Conservation (phyloP, 2,113 vertebrate genomes). For the Ailurus styani region DNA sequence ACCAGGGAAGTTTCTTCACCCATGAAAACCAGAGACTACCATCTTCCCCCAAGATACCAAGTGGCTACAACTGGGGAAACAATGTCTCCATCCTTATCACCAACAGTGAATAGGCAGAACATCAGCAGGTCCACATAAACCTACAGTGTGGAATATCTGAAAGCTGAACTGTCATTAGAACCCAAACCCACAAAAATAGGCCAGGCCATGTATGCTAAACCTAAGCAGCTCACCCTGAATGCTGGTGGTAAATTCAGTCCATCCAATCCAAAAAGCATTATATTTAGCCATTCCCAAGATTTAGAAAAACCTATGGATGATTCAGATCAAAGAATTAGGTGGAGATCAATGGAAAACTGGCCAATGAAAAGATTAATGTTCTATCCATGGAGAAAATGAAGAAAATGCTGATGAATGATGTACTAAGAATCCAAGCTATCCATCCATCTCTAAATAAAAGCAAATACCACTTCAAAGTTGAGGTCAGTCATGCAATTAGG, state of each 20-base stretch:
- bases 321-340: background rate
- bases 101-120: accelerated
- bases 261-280: background rate
- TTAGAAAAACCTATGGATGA: background rate
- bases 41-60: background rate
- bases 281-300: background rate
- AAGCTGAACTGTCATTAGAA: background rate
- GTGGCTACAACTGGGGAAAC: accelerated
- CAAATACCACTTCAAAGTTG: background rate
- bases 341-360: background rate
- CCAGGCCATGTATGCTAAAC: background rate
- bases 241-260: background rate
- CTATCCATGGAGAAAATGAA: background rate
- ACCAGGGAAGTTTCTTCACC: background rate
- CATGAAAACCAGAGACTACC: accelerated
- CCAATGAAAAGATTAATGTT: background rate
- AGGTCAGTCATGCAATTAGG: background rate
- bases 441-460: background rate
- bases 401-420: background rate
- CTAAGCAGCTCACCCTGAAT: background rate
- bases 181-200: accelerated
- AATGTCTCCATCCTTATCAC: background rate
- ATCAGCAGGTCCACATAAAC: too few species aligned
- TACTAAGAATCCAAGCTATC: background rate
- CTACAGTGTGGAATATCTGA: background rate